Evolutionary conservation across 37 sponge, comb jelly and placozoan species (phyloP).

Genomic region (Geodia barretti): DNA sequence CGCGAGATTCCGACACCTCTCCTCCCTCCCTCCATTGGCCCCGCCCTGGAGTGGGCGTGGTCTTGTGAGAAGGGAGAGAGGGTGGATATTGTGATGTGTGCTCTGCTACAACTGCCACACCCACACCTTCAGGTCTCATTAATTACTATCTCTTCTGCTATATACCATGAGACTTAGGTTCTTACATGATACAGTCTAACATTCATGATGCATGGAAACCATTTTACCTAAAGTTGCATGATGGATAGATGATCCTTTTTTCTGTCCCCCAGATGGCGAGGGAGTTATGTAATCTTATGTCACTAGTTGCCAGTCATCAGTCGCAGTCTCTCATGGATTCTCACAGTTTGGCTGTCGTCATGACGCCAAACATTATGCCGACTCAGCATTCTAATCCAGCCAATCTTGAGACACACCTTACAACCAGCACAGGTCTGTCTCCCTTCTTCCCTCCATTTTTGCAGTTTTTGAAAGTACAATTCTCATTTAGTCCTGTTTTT

Average conservation of each 20-base stretch:
- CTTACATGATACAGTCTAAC: no score
- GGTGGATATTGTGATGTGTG: constrained; percentile 2
- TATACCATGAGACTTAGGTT: no score
- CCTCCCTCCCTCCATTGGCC: constrained; percentile 29
- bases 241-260: background rate
- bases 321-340: constrained; percentile 38
- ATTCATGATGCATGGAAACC: no score
- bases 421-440: constrained; percentile 14
- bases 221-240: no score
- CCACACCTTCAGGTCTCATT: constrained; percentile 18
- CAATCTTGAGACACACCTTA: constrained; percentile 3
- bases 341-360: constrained; percentile 53
- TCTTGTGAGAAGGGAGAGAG: background rate
- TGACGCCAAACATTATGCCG: constrained; percentile 58
- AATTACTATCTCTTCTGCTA: background rate
- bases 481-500: background rate
- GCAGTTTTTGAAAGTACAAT: background rate
- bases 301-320: background rate
- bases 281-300: constrained; percentile 25
- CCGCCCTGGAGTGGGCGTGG: constrained; percentile 24
- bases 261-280: constrained; percentile 22
- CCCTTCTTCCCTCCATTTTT: background rate
- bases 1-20: constrained; percentile 67
- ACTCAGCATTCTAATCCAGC: background rate
- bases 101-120: constrained; percentile 9